Percentiles rank a stretch among this genome's conserved stretches.
Evolutionary conservation across 2,113 vertebrate species (phyloP).

Genomic region (Xiphophorus couchianus): DNA sequence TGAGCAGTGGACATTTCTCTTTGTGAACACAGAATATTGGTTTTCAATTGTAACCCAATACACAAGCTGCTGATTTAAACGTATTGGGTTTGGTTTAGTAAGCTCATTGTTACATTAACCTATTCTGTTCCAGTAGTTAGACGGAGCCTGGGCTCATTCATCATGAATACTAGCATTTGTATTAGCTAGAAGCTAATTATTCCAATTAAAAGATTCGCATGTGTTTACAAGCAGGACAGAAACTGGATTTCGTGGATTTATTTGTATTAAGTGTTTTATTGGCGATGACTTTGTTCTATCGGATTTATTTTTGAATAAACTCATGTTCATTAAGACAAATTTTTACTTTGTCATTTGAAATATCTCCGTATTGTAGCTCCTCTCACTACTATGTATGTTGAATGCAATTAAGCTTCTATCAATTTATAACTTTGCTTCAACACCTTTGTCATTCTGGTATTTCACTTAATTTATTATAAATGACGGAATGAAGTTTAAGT

Average conservation of each 20-base stretch:
- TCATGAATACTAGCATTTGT: neutral
- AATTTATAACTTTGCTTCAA: neutral
- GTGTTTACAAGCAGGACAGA: neutral
- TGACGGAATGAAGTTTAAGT: too few relatives aligned
- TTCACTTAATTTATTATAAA: neutral
- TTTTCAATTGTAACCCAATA: rapidly evolving
- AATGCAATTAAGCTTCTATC: too few relatives aligned
- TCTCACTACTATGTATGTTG: too few relatives aligned
- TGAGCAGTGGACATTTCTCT: neutral
- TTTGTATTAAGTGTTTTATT: neutral
- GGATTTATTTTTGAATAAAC: neutral
- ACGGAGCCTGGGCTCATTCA: conserved; percentile 27
- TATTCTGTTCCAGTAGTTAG: conserved; percentile 29
- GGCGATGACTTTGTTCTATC: neutral
- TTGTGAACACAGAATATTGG: rapidly evolving
- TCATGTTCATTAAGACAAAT: neutral
- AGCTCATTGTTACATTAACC: neutral
- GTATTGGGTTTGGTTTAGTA: neutral
- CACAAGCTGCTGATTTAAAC: neutral
- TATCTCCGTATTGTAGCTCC: neutral
- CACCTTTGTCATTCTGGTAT: neutral
- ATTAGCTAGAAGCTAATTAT: neutral
- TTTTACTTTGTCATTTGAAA: neutral
- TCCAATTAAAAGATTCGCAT: neutral
- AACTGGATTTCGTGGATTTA: neutral